Percentiles rank a stretch among this genome's conserved stretches.
These are phyloP conservation scores for Eupithecia inturbata DNA, from an alignment of 2,888 invertebrate species.

Conservation along the genomic window DNA sequence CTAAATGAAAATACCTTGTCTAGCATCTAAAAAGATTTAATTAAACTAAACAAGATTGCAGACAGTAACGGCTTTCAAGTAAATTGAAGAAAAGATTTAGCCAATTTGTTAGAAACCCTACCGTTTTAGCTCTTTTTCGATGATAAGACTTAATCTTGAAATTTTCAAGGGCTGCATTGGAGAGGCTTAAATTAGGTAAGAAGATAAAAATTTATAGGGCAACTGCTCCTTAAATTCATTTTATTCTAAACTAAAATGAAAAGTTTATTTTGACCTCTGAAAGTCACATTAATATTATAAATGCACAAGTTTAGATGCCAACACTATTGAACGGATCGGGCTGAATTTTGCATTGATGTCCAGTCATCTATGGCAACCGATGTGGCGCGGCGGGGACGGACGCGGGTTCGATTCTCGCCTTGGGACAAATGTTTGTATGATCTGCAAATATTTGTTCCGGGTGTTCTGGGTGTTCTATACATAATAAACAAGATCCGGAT, in stretches of 20 bases:
- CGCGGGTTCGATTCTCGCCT: no score
- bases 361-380: no score
- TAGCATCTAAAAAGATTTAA: constrained; percentile 12
- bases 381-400: no score
- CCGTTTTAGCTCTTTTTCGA: constrained; percentile 15
- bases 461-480: no score
- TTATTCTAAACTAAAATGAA: constrained; percentile 5
- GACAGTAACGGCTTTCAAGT: constrained; percentile 23
- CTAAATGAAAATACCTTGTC: neutral
- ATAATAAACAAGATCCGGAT: no score
- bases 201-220: constrained; percentile 11
- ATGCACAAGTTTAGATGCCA: no score
- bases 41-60: constrained; percentile 18
- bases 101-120: constrained; percentile 18
- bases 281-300: neutral
- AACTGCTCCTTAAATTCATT: neutral
- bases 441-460: no score
- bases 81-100: constrained; percentile 23
- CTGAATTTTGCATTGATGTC: no score
- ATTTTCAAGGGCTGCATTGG: constrained; percentile 15
- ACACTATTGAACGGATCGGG: no score
- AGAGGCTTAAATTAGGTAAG: constrained; percentile 4
- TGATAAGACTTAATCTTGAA: constrained; percentile 15
- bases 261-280: neutral
- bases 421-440: no score